These are phyloP conservation scores for Clangula hyemalis DNA, from an alignment of 2,797 vertebrate species.

Conservation along the genomic window DNA sequence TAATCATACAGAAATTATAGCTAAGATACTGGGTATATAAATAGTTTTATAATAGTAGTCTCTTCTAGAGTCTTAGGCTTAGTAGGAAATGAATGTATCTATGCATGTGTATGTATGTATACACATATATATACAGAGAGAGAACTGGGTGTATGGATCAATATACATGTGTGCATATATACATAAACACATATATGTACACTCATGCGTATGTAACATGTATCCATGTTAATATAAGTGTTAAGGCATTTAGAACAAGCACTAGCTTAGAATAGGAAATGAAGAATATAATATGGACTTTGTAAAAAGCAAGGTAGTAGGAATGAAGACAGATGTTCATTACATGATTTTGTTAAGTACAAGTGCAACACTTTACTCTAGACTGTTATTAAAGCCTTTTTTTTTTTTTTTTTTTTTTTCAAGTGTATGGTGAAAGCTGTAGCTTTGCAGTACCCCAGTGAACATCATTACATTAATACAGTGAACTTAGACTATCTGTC, in stretches of 20 bases:
- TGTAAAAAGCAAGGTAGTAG: not conserved
- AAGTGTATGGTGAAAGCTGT: slow-evolving; percentile 49
- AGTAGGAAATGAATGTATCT: too few relatives aligned
- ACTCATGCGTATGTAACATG: not conserved
- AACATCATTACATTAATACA: slow-evolving; percentile 55
- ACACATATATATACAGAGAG: not conserved
- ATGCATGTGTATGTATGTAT: too few relatives aligned
- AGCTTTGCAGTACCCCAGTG: slow-evolving; percentile 17
- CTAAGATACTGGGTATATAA: too few relatives aligned
- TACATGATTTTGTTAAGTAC: slow-evolving; percentile 20
- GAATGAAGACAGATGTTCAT: slow-evolving; percentile 16
- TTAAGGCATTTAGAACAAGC: not conserved
- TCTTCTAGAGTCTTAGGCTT: too few relatives aligned
- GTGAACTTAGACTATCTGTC: slow-evolving; percentile 42
- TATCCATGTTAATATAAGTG: not conserved
- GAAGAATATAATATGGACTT: not conserved
- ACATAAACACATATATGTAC: not conserved
- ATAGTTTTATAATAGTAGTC: too few relatives aligned
- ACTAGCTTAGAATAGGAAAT: not conserved
- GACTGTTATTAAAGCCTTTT: slow-evolving; percentile 30
- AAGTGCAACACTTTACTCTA: not conserved
- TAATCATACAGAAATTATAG: too few relatives aligned
- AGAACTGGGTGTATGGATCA: not conserved
- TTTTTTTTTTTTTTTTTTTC: not conserved
- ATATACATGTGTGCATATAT: not conserved